Evolutionary conservation across 2,113 vertebrate species (phyloP), one percentile per base, ranked within the genome.

Genomic region (Mobula hypostoma): DNA sequence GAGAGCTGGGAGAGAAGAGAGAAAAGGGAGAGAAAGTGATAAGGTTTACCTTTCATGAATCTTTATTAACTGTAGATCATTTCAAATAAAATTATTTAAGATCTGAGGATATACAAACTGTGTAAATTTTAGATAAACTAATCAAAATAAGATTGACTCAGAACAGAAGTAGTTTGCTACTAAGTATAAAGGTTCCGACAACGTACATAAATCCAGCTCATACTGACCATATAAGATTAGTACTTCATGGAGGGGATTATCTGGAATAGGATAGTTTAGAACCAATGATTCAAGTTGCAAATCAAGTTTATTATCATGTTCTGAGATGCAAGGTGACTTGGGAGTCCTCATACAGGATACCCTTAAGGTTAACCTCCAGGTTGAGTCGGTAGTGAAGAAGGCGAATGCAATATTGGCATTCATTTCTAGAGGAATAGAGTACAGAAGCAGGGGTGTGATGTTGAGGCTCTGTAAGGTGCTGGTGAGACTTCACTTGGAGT

Each of bases 161-260:
- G 82, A 27, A 40, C 17, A 85, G 40, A 58, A 40, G 48, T 83
- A 56, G 19, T 83, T 80, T 56, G 9, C 80, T 66, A 56, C 19
- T n/a, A 79, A 79, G 36, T 15, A 9, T 32, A 15, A n/a, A 79
- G 78, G 32, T 14, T 36, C n/a, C 17, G 82, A 32, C 17, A 5
- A 48, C 58, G 58, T 61, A 48, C 58, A 27, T 61, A 87, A 56
- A 48, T 87, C 56, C 58, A 61, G 24, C 21, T 61, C 58, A 61
- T 8, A 9, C 6, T 87, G 19, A 27, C 24, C 19, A 61, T 61
- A 61, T 61, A 61, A 58, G 83, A 61, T 87, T 87, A 61, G 4
- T 87, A 48, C 21, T 87, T 83, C 80, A 83, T 48, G 36, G 36
- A 83, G 36, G 40, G 56, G 83, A 29, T 87, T 87, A 87, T 87